Conservation (phyloP, 2,113 vertebrate genomes). For the Poeciliopsis turrubarensis region DNA sequence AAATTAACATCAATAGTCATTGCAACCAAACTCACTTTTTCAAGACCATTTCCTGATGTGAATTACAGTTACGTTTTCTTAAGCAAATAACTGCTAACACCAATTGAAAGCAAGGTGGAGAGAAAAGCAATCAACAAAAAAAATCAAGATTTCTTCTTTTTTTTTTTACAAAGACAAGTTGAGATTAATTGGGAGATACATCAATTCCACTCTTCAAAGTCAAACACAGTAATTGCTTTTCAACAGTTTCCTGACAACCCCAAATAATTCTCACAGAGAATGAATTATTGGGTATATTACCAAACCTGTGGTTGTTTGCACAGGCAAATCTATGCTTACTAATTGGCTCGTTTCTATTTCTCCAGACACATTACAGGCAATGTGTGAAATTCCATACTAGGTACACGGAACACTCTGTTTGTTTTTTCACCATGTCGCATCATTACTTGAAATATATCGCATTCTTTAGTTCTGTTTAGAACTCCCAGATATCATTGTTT, state of each 20-base stretch:
- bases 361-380: background rate
- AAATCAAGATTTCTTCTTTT: background rate
- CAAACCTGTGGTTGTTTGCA: background rate
- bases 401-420: background rate
- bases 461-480: conserved; percentile 2
- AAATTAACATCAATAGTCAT: background rate
- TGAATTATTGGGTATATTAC: background rate
- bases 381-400: conserved; percentile 19
- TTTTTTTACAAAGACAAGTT: background rate
- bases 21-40: background rate
- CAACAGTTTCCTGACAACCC: background rate
- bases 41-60: background rate
- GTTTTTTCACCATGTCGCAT: background rate
- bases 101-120: background rate
- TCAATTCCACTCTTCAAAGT: background rate
- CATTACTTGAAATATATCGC: conserved; percentile 6
- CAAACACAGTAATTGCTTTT: background rate
- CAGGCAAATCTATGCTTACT: background rate
- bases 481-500: background rate
- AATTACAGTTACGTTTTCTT: background rate
- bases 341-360: conserved; percentile 2
- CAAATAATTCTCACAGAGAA: background rate
- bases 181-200: background rate
- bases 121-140: background rate
- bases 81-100: background rate